Evolutionary conservation across 2,888 invertebrate genomes (phyloP).

Genomic region (Drosophila fungiperda): DNA sequence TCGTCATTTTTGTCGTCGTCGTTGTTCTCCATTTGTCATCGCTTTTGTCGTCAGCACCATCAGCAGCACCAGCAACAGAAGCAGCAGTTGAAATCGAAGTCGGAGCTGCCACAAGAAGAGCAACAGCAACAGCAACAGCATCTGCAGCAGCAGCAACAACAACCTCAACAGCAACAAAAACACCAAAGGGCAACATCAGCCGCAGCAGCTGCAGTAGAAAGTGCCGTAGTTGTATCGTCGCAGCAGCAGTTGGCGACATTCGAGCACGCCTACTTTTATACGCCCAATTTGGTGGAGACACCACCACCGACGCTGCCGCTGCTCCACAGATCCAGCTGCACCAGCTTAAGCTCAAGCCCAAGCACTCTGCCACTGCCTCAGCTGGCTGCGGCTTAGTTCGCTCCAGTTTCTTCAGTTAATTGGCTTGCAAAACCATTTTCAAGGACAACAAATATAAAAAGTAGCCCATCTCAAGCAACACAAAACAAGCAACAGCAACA

Average conservation of each 20-base stretch:
- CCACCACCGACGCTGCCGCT: constrained; percentile 22
- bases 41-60: constrained; percentile 63
- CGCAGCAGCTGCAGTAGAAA: constrained; percentile 7
- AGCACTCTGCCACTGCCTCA: constrained; percentile 51
- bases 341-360: constrained; percentile 13
- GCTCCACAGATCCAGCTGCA: constrained; percentile 19
- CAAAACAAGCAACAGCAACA: constrained; percentile 24
- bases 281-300: constrained; percentile 30
- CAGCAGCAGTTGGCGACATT: constrained; percentile 13
- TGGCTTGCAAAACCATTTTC: constrained; percentile 39
- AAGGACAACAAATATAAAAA: constrained; percentile 16
- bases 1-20: constrained; percentile 79
- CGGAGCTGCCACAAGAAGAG: constrained; percentile 29
- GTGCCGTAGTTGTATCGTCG: constrained; percentile 8
- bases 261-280: constrained; percentile 33
- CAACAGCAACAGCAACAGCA: constrained; percentile 22
- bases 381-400: constrained; percentile 58
- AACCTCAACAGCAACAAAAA: constrained; percentile 40
- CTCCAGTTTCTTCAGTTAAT: constrained; percentile 48
- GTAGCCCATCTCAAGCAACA: constrained; percentile 17
- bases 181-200: constrained; percentile 39
- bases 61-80: constrained; percentile 28
- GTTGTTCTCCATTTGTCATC: constrained; percentile 81
- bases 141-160: constrained; percentile 14
- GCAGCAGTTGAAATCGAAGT: constrained; percentile 38